Conservation (phyloP, 2,888 invertebrate species). For the Ctena decussata region DNA sequence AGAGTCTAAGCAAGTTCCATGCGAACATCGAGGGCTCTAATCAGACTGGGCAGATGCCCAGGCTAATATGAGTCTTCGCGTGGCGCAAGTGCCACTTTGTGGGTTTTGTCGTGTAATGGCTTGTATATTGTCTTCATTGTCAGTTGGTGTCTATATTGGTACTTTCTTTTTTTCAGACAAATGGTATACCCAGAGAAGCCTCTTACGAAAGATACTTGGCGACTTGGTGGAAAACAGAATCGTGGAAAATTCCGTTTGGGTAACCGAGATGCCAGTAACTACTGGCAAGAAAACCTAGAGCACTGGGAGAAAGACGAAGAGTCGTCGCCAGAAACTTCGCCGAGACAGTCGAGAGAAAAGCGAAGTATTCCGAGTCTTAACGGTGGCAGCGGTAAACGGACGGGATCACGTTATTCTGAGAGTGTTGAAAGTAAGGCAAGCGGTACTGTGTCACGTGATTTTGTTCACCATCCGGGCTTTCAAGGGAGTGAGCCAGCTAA, state of each 20-base stretch:
- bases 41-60: too few relatives aligned
- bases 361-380: background rate
- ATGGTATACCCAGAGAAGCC: constrained; percentile 63
- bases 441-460: constrained; percentile 14
- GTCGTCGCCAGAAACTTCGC: background rate
- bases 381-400: background rate
- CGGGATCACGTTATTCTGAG: constrained; percentile 7
- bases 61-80: too few relatives aligned
- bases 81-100: too few relatives aligned
- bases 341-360: background rate
- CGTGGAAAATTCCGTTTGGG: constrained; percentile 42
- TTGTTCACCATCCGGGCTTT: constrained; percentile 58
- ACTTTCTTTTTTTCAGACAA: constrained; percentile 49
- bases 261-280: background rate
- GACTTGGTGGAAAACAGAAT: constrained; percentile 19
- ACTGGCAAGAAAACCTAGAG: constrained; percentile 47
- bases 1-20: too few relatives aligned
- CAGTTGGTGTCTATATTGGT: too few relatives aligned
- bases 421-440: constrained; percentile 21
- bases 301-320: constrained; percentile 35
- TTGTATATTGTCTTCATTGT: too few relatives aligned
- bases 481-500: constrained; percentile 38
- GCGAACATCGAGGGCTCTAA: too few relatives aligned
- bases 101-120: too few relatives aligned
- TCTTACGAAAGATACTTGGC: constrained; percentile 19